Conservation (phyloP, 2,113 vertebrate genomes). For the Channa argus region DNA sequence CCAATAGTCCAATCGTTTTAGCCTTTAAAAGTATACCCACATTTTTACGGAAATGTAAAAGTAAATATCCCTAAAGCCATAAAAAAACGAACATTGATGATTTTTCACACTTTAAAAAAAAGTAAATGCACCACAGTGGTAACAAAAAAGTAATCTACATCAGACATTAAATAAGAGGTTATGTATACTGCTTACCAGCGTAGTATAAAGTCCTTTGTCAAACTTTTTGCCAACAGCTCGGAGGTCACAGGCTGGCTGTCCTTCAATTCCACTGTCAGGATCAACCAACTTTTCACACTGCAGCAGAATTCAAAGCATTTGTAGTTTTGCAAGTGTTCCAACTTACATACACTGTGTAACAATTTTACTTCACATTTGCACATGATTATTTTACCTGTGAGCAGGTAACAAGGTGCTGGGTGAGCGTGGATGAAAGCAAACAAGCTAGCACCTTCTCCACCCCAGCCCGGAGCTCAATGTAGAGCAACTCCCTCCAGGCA, state of each 20-base stretch:
- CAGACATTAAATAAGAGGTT: neutral
- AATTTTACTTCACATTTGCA: neutral
- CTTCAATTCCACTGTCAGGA: constrained; percentile 70
- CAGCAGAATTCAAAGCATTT: constrained; percentile 25
- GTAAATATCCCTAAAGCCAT: neutral
- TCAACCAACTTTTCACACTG: constrained; percentile 83
- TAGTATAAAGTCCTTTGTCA: constrained; percentile 88
- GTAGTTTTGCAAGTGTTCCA: neutral
- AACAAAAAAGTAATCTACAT: too few relatives aligned
- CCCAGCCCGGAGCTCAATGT: constrained; percentile 86
- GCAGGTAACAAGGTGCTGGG: constrained; percentile 86
- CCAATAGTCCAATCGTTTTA: too few relatives aligned
- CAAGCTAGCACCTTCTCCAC: constrained; percentile 91
- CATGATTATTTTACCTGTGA: constrained; percentile 79
- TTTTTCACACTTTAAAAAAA: too few relatives aligned
- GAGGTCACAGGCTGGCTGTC: constrained; percentile 85
- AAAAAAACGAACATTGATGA: too few relatives aligned
- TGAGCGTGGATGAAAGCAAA: constrained; percentile 86
- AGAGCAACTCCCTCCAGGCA: constrained; percentile 89
- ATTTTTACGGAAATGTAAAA: neutral
- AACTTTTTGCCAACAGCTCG: constrained; percentile 88
- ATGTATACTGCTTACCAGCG: constrained; percentile 83
- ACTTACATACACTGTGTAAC: neutral
- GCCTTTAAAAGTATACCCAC: too few relatives aligned
- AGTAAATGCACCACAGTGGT: too few relatives aligned